Percentiles rank a stretch among this genome's conserved stretches.
Conservation (phyloP, 2,888 invertebrate genomes). For the Amitus sp. region DNA sequence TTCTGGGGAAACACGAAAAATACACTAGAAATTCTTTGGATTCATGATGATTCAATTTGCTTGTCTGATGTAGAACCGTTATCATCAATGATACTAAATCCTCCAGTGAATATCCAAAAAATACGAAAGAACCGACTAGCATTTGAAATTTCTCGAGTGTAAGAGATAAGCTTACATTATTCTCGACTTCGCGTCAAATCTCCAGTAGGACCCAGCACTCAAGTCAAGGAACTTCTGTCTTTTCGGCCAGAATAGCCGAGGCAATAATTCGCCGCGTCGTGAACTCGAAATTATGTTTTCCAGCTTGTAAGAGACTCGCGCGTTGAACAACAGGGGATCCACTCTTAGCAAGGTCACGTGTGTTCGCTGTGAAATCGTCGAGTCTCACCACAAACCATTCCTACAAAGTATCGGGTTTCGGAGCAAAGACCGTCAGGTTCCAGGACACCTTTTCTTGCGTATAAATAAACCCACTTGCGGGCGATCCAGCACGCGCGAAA, state of each 20-base stretch:
- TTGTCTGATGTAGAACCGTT: too few species aligned
- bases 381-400: constrained; percentile 63
- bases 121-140: too few species aligned
- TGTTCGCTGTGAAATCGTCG: constrained; percentile 53
- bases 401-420: constrained; percentile 41
- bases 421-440: constrained; percentile 10
- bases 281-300: constrained; percentile 1
- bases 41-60: too few species aligned
- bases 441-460: not conserved
- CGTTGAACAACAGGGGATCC: constrained; percentile 57
- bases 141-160: too few species aligned
- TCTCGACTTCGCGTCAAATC: too few species aligned
- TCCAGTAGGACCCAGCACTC: too few species aligned
- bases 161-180: too few species aligned
- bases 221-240: not conserved
- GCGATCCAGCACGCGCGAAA: constrained; percentile 10
- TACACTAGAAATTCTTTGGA: too few species aligned
- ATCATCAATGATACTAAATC: too few species aligned
- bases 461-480: constrained; percentile 30
- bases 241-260: constrained; percentile 4
- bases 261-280: not conserved
- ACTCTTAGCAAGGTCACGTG: constrained; percentile 46
- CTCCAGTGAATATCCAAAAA: too few species aligned
- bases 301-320: constrained; percentile 53
- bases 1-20: too few species aligned